Evolutionary conservation across 2,888 invertebrate genomes (phyloP).

Genomic region (Ochlodes sylvanus): DNA sequence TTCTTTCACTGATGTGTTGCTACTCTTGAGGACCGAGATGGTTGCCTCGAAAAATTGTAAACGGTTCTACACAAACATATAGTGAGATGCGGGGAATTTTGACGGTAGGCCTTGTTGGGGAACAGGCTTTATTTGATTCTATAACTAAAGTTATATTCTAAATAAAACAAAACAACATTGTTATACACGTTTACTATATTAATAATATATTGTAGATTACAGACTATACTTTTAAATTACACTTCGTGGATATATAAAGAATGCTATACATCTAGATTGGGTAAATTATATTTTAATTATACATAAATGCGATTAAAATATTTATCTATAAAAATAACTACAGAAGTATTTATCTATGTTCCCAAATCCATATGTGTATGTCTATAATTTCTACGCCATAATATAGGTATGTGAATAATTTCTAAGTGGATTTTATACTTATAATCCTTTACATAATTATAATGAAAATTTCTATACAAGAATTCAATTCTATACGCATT

Average conservation of each 20-base stretch:
- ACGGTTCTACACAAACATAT: no score
- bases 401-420: slow-evolving; percentile 37
- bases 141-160: neutral
- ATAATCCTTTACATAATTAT: slow-evolving; percentile 29
- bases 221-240: slow-evolving; percentile 13
- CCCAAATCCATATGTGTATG: slow-evolving; percentile 53
- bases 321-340: slow-evolving; percentile 52
- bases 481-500: slow-evolving; percentile 63
- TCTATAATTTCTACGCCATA: slow-evolving; percentile 41
- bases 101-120: no score
- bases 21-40: no score
- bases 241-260: slow-evolving; percentile 28
- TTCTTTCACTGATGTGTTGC: no score
- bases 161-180: slow-evolving; percentile 10
- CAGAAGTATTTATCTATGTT: slow-evolving; percentile 56
- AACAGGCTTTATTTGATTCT: no score
- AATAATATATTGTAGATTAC: slow-evolving; percentile 4
- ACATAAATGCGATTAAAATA: slow-evolving; percentile 37
- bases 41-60: no score
- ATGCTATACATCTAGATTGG: slow-evolving; percentile 18
- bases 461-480: slow-evolving; percentile 38
- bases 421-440: slow-evolving; percentile 32
- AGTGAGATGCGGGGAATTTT: no score
- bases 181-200: slow-evolving; percentile 33
- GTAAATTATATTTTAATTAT: slow-evolving; percentile 31